Conservation (phyloP, 2,888 invertebrate species). For the Capitulum mitella region DNA sequence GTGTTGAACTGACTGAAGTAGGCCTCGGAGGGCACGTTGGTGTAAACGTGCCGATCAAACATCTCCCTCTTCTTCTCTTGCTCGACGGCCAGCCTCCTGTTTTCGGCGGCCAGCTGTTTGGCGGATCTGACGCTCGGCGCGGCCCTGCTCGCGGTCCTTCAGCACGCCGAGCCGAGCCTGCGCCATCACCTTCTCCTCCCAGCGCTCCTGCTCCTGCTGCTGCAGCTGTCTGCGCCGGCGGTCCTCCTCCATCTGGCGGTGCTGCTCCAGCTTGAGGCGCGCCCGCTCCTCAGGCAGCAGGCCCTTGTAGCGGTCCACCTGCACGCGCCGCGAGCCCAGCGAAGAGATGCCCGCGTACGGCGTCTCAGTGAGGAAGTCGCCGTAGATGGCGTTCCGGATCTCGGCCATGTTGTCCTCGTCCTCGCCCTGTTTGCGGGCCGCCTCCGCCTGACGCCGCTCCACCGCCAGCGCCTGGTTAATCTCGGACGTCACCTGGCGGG, state of each 20-base stretch:
- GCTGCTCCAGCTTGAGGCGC: not conserved
- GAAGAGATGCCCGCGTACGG: not conserved
- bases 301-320: not conserved
- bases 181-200: conserved; percentile 10
- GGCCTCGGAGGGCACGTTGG: conserved; percentile 9
- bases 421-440: not conserved
- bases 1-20: conserved; percentile 9
- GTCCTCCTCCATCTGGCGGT: not conserved
- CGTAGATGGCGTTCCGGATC: not conserved
- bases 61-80: conserved; percentile 15
- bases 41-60: not conserved
- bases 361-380: conserved; percentile 9
- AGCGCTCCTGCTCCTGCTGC: conserved; percentile 16
- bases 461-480: conserved; percentile 15
- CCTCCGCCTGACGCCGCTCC: not conserved
- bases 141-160: not conserved
- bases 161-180: conserved; percentile 13
- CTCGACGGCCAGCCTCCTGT: not conserved
- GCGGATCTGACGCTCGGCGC: not conserved
- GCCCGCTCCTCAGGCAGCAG: not conserved
- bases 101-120: not conserved
- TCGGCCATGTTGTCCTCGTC: not conserved
- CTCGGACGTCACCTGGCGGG: not conserved
- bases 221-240: not conserved
- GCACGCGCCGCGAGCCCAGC: conserved; percentile 11